A percentile compares a stretch with the other conserved stretches of the same genome.
These are phyloP conservation scores for Lepidiolamprologus cunningtoni DNA, from an alignment of 2,113 vertebrate genomes.

Conservation along the genomic window DNA sequence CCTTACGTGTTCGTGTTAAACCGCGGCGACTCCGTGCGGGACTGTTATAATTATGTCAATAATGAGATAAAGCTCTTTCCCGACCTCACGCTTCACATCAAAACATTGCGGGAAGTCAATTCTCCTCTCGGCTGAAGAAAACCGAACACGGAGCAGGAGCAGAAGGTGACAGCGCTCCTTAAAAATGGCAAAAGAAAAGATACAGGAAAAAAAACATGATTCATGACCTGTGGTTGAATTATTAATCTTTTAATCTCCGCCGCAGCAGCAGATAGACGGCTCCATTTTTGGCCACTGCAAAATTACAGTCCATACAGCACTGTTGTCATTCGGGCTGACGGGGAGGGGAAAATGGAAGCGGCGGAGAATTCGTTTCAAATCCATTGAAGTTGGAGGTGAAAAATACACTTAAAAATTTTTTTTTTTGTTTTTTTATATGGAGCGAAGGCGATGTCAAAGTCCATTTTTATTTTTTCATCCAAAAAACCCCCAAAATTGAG, in stretches of 20 bases:
- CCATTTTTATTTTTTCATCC: neutral
- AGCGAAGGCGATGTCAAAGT: neutral
- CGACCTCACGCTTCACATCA: conserved; percentile 14
- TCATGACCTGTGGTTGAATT: conserved; percentile 88
- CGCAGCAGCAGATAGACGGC: conserved; percentile 70
- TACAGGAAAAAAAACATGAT: conserved; percentile 68
- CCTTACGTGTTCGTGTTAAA: neutral
- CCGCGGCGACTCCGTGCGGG: neutral
- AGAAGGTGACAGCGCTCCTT: conserved; percentile 48
- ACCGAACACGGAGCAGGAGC: neutral
- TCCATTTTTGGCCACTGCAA: conserved; percentile 77
- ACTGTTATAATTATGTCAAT: conserved; percentile 23
- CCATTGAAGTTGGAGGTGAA: conserved; percentile 60
- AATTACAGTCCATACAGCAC: conserved; percentile 70
- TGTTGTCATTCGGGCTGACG: conserved; percentile 68
- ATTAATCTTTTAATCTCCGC: conserved; percentile 94
- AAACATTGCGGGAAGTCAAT: neutral
- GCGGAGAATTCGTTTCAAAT: conserved; percentile 63
- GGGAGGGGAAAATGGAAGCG: conserved; percentile 72
- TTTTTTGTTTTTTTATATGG: neutral
- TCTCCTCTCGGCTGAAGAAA: neutral
- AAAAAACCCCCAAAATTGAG: fast-evolving
- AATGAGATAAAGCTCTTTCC: conserved; percentile 7
- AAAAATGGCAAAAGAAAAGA: conserved; percentile 28
- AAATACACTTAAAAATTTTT: neutral